Conservation (phyloP, 2,113 vertebrate genomes). For the Mormyrus iriodes region DNA sequence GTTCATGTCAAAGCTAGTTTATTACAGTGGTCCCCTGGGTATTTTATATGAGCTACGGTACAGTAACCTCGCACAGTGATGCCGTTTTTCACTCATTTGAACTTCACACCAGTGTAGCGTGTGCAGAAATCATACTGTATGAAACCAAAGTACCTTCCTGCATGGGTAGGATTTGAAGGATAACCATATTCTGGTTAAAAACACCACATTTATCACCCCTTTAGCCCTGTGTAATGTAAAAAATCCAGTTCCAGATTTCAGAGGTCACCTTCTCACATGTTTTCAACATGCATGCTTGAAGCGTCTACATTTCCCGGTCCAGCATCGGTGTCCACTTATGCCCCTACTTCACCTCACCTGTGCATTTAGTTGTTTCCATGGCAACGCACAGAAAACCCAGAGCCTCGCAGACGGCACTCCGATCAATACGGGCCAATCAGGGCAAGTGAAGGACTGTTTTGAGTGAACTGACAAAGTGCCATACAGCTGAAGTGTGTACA, state of each 20-base stretch:
- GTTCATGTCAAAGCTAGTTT: slow-evolving; percentile 3
- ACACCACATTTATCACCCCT: not conserved
- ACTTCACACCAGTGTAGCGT: slow-evolving; percentile 17
- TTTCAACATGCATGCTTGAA: not conserved
- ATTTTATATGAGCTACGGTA: not conserved
- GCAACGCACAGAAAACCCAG: slow-evolving; percentile 48
- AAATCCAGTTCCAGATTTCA: too few relatives aligned
- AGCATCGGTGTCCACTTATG: slow-evolving; percentile 40
- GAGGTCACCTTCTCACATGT: not conserved
- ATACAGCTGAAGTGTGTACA: not conserved
- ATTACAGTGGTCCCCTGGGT: not conserved
- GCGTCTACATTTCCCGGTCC: not conserved
- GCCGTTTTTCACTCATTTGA: slow-evolving; percentile 31
- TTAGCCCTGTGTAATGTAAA: not conserved
- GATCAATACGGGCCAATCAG: slow-evolving; percentile 17
- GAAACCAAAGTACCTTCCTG: not conserved
- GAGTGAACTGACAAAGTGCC: not conserved
- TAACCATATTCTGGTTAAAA: not conserved
- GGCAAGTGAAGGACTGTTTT: not conserved
- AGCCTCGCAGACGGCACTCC: not conserved
- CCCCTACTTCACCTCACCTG: slow-evolving; percentile 44
- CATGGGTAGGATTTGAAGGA: not conserved
- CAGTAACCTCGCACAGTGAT: not conserved
- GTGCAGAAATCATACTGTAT: not conserved
- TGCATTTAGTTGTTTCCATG: slow-evolving; percentile 65